Evolutionary conservation across 2,888 invertebrate species (phyloP).

Genomic region (Hesperia comma): DNA sequence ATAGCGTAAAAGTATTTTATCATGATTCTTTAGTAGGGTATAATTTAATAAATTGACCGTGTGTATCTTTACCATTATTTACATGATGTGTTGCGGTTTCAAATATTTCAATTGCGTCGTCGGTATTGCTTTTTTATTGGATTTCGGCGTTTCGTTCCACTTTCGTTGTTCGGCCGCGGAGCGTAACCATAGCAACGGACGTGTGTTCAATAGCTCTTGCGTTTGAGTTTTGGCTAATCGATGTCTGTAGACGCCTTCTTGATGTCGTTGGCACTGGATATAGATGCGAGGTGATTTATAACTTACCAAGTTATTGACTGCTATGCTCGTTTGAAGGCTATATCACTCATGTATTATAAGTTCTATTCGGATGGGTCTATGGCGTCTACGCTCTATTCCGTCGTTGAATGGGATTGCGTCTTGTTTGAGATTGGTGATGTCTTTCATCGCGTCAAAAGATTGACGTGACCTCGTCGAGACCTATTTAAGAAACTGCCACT

Average conservation of each 20-base stretch:
- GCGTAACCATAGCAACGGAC: constrained; percentile 67
- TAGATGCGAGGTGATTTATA: not conserved
- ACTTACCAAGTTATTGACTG: not conserved
- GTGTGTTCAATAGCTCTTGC: constrained; percentile 62
- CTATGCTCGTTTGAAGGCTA: not conserved
- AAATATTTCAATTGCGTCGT: constrained; percentile 56
- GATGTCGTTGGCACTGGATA: not conserved
- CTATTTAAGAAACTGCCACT: too few species aligned
- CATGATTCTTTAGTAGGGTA: not conserved
- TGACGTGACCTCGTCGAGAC: too few species aligned
- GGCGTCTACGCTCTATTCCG: not conserved
- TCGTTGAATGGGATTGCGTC: not conserved
- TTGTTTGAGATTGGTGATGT: too few species aligned
- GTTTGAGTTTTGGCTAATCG: constrained; percentile 27
- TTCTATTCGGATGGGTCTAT: not conserved
- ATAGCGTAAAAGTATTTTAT: not conserved
- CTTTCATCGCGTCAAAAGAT: too few species aligned
- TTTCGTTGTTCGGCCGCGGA: constrained; percentile 61
- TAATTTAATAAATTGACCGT: not conserved
- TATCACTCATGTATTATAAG: too few species aligned
- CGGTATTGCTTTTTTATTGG: constrained; percentile 49
- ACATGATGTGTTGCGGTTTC: constrained; percentile 8
- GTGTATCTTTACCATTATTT: not conserved
- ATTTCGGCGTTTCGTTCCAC: constrained; percentile 71
- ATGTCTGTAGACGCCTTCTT: not conserved